A percentile compares a stretch with the other conserved stretches of the same genome.
phyloP scores from a whole-genome alignment of 1,140 invertebrate species.

The Atta texana region DNA sequence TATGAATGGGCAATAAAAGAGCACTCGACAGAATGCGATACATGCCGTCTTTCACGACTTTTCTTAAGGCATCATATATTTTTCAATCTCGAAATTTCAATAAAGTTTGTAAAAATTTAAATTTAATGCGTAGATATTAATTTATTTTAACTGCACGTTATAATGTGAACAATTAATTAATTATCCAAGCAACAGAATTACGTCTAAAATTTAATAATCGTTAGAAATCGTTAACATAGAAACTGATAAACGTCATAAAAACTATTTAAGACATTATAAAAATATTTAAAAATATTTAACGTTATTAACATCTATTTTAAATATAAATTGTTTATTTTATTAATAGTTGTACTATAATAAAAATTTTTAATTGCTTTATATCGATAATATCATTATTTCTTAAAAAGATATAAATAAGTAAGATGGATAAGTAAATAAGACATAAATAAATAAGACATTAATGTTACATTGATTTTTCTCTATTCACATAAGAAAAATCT shows the following conservation, averaged over 20 bases:
- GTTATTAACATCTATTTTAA: too few relatives aligned
- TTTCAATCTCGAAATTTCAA: not conserved
- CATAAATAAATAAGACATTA: not conserved
- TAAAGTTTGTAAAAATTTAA: not conserved
- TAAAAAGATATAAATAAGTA: not conserved
- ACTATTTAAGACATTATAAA: too few relatives aligned
- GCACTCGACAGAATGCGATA: conserved; percentile 10
- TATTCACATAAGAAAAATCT: not conserved
- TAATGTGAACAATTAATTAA: not conserved
- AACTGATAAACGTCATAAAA: too few relatives aligned
- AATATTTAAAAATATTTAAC: too few relatives aligned
- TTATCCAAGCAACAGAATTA: not conserved
- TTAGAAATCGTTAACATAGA: too few relatives aligned
- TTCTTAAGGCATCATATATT: not conserved
- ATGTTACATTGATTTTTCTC: conserved; percentile 3
- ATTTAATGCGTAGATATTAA: not conserved
- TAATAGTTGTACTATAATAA: not conserved
- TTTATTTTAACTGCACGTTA: conserved; percentile 1
- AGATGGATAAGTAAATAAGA: too few relatives aligned
- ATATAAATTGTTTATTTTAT: not conserved
- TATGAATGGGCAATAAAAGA: conserved; percentile 63
- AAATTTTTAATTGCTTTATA: not conserved
- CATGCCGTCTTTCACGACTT: not conserved
- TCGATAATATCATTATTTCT: not conserved
- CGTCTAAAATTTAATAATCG: too few relatives aligned